These are phyloP conservation scores for Ostrea denselamellosa DNA, from an alignment of 1,140 invertebrate genomes.

Conservation along the genomic window DNA sequence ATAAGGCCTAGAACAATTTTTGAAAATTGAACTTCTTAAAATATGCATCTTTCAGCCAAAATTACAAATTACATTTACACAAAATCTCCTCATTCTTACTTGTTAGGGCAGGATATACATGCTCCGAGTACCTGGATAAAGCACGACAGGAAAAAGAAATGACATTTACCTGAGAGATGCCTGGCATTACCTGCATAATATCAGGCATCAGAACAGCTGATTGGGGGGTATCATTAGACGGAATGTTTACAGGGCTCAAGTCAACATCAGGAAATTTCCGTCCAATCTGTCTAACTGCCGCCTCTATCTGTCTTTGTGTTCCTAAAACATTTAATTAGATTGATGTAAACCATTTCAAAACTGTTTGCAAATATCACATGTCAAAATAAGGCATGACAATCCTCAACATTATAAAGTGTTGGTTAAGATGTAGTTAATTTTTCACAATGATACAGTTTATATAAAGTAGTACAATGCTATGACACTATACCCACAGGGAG, in stretches of 20 bases:
- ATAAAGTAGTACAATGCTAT: too few relatives aligned
- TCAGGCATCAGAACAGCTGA: conserved; percentile 70
- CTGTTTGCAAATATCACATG: background rate
- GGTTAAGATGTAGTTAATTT: too few relatives aligned
- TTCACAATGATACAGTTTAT: too few relatives aligned
- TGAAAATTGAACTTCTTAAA: background rate
- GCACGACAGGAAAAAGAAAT: background rate
- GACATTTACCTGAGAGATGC: conserved; percentile 50
- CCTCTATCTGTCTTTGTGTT: conserved; percentile 66
- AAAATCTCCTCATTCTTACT: conserved; percentile 25
- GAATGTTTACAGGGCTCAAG: conserved; percentile 51
- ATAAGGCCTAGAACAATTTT: background rate
- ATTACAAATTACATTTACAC: background rate
- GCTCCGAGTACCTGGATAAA: conserved; percentile 7
- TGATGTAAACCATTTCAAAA: background rate
- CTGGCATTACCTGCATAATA: conserved; percentile 71
- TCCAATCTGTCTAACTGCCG: conserved; percentile 67
- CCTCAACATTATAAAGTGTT: too few relatives aligned
- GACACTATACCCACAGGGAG: too few relatives aligned
- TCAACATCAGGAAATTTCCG: conserved; percentile 67
- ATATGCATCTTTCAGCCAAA: background rate
- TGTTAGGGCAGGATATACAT: background rate
- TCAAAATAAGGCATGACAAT: too few relatives aligned
- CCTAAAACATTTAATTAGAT: conserved; percentile 53
- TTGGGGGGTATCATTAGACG: conserved; percentile 39